These are phyloP conservation scores for Tenthredo distinguenda DNA, from an alignment of 2,888 invertebrate genomes.

Conservation along the genomic window DNA sequence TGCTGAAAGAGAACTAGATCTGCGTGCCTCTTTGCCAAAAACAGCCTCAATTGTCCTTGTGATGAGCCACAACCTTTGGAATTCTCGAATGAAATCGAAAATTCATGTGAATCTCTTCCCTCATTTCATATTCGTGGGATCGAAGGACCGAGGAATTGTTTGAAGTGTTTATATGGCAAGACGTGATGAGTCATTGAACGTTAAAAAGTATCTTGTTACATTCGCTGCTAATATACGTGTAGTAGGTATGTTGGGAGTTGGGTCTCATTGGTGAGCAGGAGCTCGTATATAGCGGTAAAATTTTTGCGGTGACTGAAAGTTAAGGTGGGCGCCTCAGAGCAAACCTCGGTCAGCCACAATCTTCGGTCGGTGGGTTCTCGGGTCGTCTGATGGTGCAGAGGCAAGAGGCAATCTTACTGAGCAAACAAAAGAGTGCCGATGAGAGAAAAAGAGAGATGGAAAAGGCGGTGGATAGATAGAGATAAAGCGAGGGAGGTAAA, in stretches of 20 bases:
- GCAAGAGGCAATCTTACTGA: constrained; percentile 72
- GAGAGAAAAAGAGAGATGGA: constrained; percentile 54
- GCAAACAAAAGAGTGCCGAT: constrained; percentile 73
- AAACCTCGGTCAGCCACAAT: constrained; percentile 77
- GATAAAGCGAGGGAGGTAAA: constrained; percentile 52
- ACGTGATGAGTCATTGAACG: not conserved
- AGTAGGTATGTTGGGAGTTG: not conserved
- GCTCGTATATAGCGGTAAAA: constrained; percentile 60
- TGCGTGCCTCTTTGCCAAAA: not conserved
- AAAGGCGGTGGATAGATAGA: constrained; percentile 22
- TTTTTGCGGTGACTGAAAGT: constrained; percentile 72
- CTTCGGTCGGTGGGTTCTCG: constrained; percentile 72
- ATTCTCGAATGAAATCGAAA: not conserved
- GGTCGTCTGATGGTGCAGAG: constrained; percentile 62
- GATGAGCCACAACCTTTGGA: not conserved
- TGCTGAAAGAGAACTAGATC: not conserved
- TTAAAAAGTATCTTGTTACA: constrained; percentile 28
- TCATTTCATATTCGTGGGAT: not conserved
- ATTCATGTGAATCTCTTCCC: not conserved
- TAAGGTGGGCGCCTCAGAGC: constrained; percentile 72
- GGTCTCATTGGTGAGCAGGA: not conserved
- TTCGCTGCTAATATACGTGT: constrained; percentile 6
- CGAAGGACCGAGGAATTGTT: not conserved
- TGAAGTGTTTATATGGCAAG: not conserved
- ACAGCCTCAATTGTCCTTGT: not conserved